Evolutionary conservation across 2,888 invertebrate genomes (phyloP).

Genomic region (Oeneis ivallda): DNA sequence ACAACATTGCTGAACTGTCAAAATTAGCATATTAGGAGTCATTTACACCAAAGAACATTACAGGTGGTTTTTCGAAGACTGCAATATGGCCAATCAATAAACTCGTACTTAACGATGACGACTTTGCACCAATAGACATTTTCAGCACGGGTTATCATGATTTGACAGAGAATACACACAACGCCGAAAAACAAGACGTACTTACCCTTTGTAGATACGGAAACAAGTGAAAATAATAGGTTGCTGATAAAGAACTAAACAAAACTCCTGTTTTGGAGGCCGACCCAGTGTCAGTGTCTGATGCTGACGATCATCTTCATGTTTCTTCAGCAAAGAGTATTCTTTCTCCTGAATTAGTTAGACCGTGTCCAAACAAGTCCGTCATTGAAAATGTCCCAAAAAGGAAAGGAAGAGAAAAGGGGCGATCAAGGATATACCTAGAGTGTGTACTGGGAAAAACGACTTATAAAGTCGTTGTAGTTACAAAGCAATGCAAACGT

Average conservation of each 20-base stretch:
- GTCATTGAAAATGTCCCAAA: conserved; percentile 23
- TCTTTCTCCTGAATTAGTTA: conserved; percentile 22
- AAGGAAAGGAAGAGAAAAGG: conserved; percentile 38
- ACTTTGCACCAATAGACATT: conserved; percentile 41
- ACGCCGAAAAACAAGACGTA: conserved; percentile 34
- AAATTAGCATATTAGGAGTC: background rate
- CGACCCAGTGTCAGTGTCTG: conserved; percentile 34
- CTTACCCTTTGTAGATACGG: conserved; percentile 38
- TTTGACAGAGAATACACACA: conserved; percentile 34
- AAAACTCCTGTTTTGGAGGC: conserved; percentile 38
- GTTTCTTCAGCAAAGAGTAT: conserved; percentile 29
- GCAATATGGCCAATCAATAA: conserved; percentile 42
- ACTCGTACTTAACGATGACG: conserved; percentile 36
- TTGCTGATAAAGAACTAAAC: conserved; percentile 36
- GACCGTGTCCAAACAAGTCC: conserved; percentile 38
- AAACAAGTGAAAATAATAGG: conserved; percentile 17
- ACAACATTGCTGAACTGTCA: background rate
- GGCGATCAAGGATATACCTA: conserved; percentile 38
- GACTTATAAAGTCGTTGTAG: too few relatives aligned
- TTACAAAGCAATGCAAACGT: too few relatives aligned
- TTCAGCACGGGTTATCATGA: conserved; percentile 36
- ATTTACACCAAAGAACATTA: background rate
- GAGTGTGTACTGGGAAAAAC: too few relatives aligned
- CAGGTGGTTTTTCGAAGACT: conserved; percentile 18
- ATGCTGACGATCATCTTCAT: conserved; percentile 33